phyloP scores from a whole-genome alignment of 2,113 vertebrate genomes.

The Pygoscelis antarcticus region DNA sequence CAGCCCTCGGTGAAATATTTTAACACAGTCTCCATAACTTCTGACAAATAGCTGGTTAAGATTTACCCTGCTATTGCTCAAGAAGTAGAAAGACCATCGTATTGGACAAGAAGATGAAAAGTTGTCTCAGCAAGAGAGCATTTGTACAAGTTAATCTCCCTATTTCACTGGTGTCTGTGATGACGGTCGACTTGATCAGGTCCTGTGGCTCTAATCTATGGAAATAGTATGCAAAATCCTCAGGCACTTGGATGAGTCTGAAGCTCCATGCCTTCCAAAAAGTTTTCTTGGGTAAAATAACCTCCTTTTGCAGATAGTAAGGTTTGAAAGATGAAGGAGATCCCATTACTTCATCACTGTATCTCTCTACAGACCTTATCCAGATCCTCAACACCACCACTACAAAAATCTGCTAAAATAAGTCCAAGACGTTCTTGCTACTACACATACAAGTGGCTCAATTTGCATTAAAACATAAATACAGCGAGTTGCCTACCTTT shows the following conservation, averaged over 20 bases:
- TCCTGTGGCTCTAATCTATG: neutral
- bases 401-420: neutral
- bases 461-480: neutral
- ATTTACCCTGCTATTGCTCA: neutral
- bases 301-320: neutral
- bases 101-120: neutral
- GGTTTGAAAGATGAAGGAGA: neutral
- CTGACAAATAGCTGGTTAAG: neutral
- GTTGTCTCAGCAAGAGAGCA: neutral
- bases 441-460: neutral
- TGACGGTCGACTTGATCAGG: neutral
- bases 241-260: neutral
- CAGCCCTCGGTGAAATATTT: neutral
- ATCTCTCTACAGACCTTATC: neutral
- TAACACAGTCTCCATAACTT: neutral
- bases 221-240: neutral
- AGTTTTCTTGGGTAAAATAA: neutral
- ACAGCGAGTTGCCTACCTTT: neutral
- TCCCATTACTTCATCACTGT: neutral
- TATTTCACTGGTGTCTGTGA: neutral
- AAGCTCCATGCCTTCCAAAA: neutral
- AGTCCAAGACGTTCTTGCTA: rapidly evolving
- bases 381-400: neutral
- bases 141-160: neutral
- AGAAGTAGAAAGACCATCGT: neutral